These are phyloP conservation scores for Falco cherrug DNA, from an alignment of 2,797 vertebrate genomes.

Conservation along the genomic window DNA sequence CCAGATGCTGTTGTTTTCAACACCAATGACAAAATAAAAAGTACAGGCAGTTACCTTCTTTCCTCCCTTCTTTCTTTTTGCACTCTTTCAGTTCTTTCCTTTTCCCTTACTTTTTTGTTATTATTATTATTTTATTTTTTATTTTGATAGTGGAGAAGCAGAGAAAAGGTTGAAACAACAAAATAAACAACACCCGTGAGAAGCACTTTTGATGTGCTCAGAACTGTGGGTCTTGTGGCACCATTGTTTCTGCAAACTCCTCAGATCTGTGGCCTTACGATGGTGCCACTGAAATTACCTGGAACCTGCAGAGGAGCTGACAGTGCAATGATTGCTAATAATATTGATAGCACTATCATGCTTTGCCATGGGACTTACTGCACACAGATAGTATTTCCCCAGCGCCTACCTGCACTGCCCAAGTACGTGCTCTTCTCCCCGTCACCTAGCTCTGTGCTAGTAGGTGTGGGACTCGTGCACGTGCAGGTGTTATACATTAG, in stretches of 20 bases:
- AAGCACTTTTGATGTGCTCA: background rate
- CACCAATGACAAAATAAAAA: background rate
- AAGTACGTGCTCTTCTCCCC: background rate
- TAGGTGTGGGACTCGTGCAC: fast-evolving
- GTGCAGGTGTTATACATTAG: background rate
- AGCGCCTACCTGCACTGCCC: background rate
- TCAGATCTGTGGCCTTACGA: fast-evolving
- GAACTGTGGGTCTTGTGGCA: background rate
- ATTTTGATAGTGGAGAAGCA: background rate
- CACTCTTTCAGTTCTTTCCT: background rate
- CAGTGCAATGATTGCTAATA: background rate
- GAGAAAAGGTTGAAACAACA: background rate
- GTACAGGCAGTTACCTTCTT: background rate
- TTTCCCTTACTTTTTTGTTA: background rate
- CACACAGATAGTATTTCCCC: background rate
- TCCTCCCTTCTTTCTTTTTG: background rate
- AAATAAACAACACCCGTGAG: background rate
- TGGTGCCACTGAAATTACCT: background rate
- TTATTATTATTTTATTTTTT: background rate
- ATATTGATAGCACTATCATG: background rate
- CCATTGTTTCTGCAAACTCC: background rate
- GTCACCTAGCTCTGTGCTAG: background rate
- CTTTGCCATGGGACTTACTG: background rate
- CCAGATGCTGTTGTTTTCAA: background rate
- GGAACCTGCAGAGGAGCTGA: background rate